These are phyloP conservation scores for Mastomys coucha DNA, from an alignment of 2,113 vertebrate genomes.

Conservation along the genomic window DNA sequence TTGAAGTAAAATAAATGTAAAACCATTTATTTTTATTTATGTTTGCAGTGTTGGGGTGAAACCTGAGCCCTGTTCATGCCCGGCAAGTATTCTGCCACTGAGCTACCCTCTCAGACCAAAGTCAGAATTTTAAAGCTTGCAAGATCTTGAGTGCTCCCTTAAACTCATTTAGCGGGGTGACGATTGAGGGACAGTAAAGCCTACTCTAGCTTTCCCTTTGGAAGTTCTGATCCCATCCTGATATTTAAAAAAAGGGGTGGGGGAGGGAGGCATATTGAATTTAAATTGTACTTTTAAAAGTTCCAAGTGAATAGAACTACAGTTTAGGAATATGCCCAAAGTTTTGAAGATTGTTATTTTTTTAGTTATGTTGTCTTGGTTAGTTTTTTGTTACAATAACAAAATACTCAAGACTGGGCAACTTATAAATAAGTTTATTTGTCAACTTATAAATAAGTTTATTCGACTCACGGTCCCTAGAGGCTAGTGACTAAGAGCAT, in stretches of 20 bases:
- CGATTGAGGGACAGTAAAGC: not conserved
- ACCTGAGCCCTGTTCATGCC: not conserved
- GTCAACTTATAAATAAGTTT: not conserved
- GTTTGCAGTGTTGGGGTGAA: not conserved
- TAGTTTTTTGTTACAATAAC: not conserved
- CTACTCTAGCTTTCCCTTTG: not conserved
- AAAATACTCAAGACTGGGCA: not conserved
- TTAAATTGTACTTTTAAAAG: not conserved
- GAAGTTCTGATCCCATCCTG: not conserved
- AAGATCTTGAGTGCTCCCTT: not conserved
- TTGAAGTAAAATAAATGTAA: constrained; percentile 38
- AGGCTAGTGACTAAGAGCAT: not conserved
- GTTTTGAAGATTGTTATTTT: not conserved
- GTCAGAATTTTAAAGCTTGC: not conserved
- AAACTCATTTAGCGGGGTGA: not conserved
- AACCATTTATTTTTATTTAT: not conserved
- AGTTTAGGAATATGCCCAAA: not conserved
- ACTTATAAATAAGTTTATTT: not conserved
- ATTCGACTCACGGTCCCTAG: not conserved
- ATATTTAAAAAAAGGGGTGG: not conserved
- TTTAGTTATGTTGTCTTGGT: not conserved
- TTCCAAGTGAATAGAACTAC: not conserved
- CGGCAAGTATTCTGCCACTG: not conserved
- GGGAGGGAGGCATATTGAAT: not conserved
- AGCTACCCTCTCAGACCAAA: not conserved